A percentile compares a stretch with the other conserved stretches of the same genome.
Evolutionary conservation across 1,140 invertebrate genomes (phyloP).

Genomic region (Drusus annulatus): DNA sequence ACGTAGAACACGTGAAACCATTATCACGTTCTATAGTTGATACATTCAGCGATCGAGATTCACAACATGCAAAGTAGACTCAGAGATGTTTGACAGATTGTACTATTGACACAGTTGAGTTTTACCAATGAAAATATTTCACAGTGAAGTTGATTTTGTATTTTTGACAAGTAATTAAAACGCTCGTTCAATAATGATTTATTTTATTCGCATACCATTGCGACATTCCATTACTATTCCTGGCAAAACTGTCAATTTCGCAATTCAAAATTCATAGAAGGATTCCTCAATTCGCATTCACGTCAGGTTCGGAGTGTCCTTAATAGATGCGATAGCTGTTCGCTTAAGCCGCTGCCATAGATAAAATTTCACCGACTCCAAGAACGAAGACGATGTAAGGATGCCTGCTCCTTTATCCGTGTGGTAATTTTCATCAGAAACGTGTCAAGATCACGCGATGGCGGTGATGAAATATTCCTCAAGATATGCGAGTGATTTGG

Average conservation of each 20-base stretch:
- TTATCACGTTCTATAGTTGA: no score
- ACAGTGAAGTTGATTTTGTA: neutral
- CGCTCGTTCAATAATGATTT: neutral
- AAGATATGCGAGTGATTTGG: no score
- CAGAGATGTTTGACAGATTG: no score
- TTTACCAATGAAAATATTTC: neutral
- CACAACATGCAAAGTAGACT: no score
- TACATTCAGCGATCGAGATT: no score
- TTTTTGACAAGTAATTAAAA: neutral
- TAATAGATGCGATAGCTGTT: conserved; percentile 21
- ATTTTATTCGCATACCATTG: neutral
- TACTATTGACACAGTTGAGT: neutral
- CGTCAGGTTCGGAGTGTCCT: neutral
- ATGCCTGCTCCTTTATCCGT: conserved; percentile 9
- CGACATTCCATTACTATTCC: conserved; percentile 3
- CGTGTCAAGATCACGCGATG: conserved; percentile 21
- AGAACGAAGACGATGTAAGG: neutral
- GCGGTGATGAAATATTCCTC: neutral
- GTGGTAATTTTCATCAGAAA: conserved; percentile 6
- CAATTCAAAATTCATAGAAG: conserved; percentile 17
- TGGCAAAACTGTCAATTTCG: neutral
- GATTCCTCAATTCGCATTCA: neutral
- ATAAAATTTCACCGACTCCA: neutral
- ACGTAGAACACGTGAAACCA: no score
- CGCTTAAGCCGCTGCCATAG: neutral